Base-by-base conservation (phyloP, 1,140 invertebrate genomes). In the Heliconius eleuchia region DNA sequence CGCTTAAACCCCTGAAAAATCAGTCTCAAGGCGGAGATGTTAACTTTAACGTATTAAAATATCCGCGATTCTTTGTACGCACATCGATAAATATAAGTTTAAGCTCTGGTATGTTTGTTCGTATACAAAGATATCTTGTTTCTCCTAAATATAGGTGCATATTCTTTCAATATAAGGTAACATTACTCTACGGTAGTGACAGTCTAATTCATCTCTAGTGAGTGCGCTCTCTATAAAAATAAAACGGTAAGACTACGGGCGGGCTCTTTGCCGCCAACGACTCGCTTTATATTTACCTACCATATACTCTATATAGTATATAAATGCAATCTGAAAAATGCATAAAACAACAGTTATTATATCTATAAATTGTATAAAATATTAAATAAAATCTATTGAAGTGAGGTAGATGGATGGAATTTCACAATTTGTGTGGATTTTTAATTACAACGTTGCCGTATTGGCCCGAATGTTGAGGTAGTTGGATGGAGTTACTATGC, bases 361-460 rank as follows among this genome's bases (percentile, higher is more conserved):
- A 94, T 91, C 93, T 94, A 94, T 94, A 94, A 93, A 94, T 94
- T 93, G 92, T 94, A 94, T 94, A 94, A 94, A 94, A 94, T 93
- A 94, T 94, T 93, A 94, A 94, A 94, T 94, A 93, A 94, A 93
- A 94, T 94, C 94, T 95, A 95, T 94, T 94, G 93, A 94, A 94
- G 92, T 95, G 94, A 95, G 94, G 94, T 95, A 95, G 94, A 94
- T 95, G 94, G 94, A 95, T 95, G 94, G 94, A 95, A 95, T 95
- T 94, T 94, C 93, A 95, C 92, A 94, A 94, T 95, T 95, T 93
- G 91, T 94, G 92, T 95, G 93, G 93, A 94, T 94, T 90, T 85
- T 88, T 86, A 82, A 85, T 89, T 90, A 91, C 88, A 91, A 91
- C 87, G 88, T 88, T 86, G 93, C 93, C 93, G 88, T 85, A 89